Percentiles rank a stretch among this genome's conserved stretches.
Evolutionary conservation across 1,140 invertebrate genomes (phyloP).

Genomic region (Myzus persicae): DNA sequence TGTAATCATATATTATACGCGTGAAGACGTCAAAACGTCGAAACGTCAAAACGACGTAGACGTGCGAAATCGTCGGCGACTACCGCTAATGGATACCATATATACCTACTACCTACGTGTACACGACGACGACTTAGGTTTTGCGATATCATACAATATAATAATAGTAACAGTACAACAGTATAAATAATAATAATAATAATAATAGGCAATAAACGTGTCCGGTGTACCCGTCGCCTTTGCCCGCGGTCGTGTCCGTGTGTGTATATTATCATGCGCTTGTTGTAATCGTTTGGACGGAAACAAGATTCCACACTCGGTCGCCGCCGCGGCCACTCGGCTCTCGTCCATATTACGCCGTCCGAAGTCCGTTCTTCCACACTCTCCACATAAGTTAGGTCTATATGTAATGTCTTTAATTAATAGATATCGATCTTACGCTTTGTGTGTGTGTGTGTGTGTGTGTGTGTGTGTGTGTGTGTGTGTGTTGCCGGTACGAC

Average conservation of each 20-base stretch:
- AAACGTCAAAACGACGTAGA: not conserved
- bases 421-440: conserved; percentile 43
- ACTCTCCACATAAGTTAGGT: not conserved
- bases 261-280: not conserved
- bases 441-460: not conserved
- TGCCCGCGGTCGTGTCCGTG: not conserved
- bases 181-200: not conserved
- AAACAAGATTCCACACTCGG: conserved; percentile 44
- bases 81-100: not conserved
- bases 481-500: not conserved
- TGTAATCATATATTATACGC: not conserved
- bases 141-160: not conserved
- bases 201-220: not conserved
- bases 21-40: not conserved
- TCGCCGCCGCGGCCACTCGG: not conserved
- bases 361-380: not conserved
- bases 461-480: too few species aligned
- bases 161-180: too few species aligned
- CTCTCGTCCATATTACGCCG: not conserved
- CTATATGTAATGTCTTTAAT: not conserved
- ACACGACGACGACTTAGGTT: not conserved
- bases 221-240: conserved; percentile 19
- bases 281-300: not conserved
- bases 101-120: not conserved
- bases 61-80: not conserved